phyloP scores from a whole-genome alignment of 1,140 invertebrate genomes.

The Drosophila baimaii region DNA sequence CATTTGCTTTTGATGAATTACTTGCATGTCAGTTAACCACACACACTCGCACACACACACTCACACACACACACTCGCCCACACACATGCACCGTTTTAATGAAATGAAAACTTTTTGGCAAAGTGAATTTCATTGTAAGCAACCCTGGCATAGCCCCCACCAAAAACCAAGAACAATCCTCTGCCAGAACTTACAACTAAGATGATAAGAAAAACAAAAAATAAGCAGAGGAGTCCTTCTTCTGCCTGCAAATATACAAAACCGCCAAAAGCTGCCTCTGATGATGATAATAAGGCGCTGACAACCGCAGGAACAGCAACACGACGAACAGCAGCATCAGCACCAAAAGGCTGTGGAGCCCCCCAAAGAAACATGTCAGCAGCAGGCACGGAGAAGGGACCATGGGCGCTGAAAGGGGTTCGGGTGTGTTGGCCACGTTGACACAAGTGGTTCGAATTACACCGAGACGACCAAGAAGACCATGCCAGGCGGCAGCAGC shows the following conservation, averaged over 20 bases:
- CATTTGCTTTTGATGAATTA: conserved; percentile 78
- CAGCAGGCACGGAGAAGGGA: too few species aligned
- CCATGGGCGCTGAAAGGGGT: too few species aligned
- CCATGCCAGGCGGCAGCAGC: conserved; percentile 41
- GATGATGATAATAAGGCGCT: conserved; percentile 83
- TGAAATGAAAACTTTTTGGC: conserved; percentile 83
- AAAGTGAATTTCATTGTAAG: conserved; percentile 83
- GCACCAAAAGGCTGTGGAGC: conserved; percentile 42
- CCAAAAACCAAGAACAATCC: conserved; percentile 59
- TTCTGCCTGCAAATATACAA: conserved; percentile 50
- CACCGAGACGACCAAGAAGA: conserved; percentile 50
- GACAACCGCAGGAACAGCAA: conserved; percentile 77
- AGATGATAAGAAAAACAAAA: conserved; percentile 33
- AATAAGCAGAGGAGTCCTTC: conserved; percentile 2
- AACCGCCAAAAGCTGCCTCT: conserved; percentile 82
- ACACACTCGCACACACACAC: conserved; percentile 24
- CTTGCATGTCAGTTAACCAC: conserved; percentile 55
- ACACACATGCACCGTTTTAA: conserved; percentile 62
- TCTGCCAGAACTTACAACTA: conserved; percentile 67
- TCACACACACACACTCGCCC: conserved; percentile 46
- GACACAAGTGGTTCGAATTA: conserved; percentile 84
- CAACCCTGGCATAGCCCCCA: conserved; percentile 18
- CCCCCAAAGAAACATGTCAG: conserved; percentile 32
- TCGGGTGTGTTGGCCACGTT: conserved; percentile 36
- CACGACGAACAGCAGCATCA: conserved; percentile 54